Evolutionary conservation across 1,140 invertebrate species (phyloP), one percentile per base, ranked within the genome.

Genomic region (Drosophila pruinosa): DNA sequence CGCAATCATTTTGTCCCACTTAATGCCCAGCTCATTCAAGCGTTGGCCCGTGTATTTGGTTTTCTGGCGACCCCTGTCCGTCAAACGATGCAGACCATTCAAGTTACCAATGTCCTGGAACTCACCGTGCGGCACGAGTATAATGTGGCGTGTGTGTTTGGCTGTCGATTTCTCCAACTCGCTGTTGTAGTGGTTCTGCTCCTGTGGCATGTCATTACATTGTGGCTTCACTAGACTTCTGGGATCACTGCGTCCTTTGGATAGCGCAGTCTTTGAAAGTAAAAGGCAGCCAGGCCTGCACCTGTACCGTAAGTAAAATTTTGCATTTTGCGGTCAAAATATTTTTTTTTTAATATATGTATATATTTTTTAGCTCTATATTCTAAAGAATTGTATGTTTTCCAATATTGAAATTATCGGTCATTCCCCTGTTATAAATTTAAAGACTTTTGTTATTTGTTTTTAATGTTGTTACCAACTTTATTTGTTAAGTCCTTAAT

Each of bases 71-170:
- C 97, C 97, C 71, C 98, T 92, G 43, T 94, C 92, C 4, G 98
- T 99, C 1, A 99, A 93, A 45, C 92, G 92, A 88, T 95, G 93
- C 24, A 97, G 95, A 10, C 93, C 91, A 91, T 99, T 97, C 12
- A 91, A 93, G 38, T 92, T 91, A 0, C 96, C 97, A 19, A 93
- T 92, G 15, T 95, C 85, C 74, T 97, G 94, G 89, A 99, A 99
- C 89, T 99, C 98, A 0, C 98, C 98, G 92, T 99, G 98, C 28
- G 98, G 93, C 70, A 99, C 96, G 4, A 99, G 93, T 72, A 99
- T 93, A 24, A 99, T 90, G 91, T 99, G 96, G 28, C 98, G 92
- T 0, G 94, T 93, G 2, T 95, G 95, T 89, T 94, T 97, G 1
- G 97, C 92, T 70, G 93, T 95, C 2, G 28, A 24, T 8, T 93